A percentile compares a stretch with the other conserved stretches of the same genome.
phyloP scores from a whole-genome alignment of 2,797 vertebrate species.

The Potorous gilbertii region DNA sequence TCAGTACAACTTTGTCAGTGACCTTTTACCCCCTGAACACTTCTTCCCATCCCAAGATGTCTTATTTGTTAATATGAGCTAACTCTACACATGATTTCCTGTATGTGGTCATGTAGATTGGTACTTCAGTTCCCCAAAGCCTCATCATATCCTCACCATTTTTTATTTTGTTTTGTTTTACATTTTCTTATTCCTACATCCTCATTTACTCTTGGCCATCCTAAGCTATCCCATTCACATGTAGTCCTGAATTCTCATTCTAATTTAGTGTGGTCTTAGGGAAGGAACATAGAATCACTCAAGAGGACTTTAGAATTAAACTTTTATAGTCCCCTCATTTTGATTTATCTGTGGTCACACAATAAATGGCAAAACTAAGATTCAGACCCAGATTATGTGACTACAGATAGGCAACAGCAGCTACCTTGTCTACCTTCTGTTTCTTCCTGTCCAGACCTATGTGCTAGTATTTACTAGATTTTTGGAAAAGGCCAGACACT shows the following conservation, averaged over 20 bases:
- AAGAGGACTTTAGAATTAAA: not conserved
- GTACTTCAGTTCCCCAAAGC: not conserved
- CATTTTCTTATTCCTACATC: not conserved
- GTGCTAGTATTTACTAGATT: not conserved
- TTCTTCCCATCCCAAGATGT: not conserved
- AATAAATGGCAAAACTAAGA: not conserved
- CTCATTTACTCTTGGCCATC: not conserved
- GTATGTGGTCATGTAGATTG: not conserved
- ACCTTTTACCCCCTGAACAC: not conserved
- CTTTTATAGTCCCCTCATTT: not conserved
- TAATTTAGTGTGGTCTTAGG: not conserved
- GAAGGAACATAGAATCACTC: not conserved
- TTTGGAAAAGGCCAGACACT: not conserved
- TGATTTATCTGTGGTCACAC: not conserved
- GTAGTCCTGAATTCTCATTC: not conserved
- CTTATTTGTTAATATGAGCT: not conserved
- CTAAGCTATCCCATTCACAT: not conserved
- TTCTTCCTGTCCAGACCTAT: not conserved
- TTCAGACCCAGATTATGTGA: not conserved
- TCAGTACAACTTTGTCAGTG: not conserved
- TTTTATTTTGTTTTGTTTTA: not conserved
- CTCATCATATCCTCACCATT: not conserved
- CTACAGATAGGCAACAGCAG: not conserved
- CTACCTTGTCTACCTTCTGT: not conserved
- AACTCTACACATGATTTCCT: not conserved